These are phyloP conservation scores for Raja brachyura DNA, from an alignment of 2,113 vertebrate species.

Conservation along the genomic window DNA sequence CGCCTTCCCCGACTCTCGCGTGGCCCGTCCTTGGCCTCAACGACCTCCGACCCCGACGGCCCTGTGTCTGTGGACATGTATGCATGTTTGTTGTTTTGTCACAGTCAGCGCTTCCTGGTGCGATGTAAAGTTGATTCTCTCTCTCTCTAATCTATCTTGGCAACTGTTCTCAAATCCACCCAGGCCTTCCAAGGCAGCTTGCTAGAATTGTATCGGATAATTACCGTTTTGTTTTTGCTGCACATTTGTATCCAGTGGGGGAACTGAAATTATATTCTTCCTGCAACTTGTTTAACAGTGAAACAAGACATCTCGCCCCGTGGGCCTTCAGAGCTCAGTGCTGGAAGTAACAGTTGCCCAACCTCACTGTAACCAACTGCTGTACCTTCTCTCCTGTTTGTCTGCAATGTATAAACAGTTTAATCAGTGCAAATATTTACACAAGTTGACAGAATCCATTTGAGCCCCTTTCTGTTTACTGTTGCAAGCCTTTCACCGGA, in stretches of 20 bases:
- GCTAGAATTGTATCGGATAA: not conserved
- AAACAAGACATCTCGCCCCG: not conserved
- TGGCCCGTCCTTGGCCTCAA: too few species aligned
- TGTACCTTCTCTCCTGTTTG: not conserved
- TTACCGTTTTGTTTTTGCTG: not conserved
- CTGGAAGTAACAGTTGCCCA: not conserved
- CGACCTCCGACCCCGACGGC: too few species aligned
- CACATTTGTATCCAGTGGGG: constrained; percentile 3
- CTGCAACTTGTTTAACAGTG: not conserved
- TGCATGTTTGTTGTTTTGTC: too few species aligned
- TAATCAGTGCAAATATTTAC: not conserved
- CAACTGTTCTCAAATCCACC: not conserved
- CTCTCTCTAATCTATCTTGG: not conserved
- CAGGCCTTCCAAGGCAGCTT: not conserved
- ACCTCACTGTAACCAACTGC: not conserved
- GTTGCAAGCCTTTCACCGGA: not conserved
- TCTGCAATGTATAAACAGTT: not conserved
- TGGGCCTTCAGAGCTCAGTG: not conserved
- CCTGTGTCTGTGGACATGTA: too few species aligned
- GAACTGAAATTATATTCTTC: not conserved
- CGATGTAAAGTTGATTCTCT: not conserved
- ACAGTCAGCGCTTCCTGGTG: not conserved
- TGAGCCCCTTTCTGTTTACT: not conserved
- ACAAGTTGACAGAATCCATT: not conserved
- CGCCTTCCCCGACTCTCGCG: too few species aligned